Evolutionary conservation across 2,888 invertebrate genomes (phyloP).

Genomic region (Plemyria rubiginata): DNA sequence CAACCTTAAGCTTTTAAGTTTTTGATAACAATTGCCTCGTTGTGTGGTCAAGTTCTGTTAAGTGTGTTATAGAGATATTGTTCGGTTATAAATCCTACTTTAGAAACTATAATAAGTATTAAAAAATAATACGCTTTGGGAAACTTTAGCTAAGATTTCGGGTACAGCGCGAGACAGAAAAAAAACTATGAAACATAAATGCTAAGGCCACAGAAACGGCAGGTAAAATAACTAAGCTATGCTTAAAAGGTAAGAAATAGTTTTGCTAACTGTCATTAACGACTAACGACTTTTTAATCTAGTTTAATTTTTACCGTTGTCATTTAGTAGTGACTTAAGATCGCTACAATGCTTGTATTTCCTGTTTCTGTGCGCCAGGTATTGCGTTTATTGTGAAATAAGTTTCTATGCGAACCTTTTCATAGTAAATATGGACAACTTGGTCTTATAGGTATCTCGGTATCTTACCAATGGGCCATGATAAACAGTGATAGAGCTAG

Average conservation of each 20-base stretch:
- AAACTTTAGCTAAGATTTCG: background rate
- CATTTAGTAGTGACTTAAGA: slow-evolving; percentile 9
- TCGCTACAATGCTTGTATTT: background rate
- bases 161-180: background rate
- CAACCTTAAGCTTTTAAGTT: slow-evolving; percentile 39
- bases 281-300: slow-evolving; percentile 12
- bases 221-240: background rate
- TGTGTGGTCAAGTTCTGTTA: slow-evolving; percentile 62
- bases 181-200: too few species aligned
- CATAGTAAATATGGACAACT: too few species aligned
- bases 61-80: slow-evolving; percentile 23
- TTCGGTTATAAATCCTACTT: background rate
- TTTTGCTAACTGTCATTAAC: slow-evolving; percentile 17
- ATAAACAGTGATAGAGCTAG: background rate
- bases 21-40: slow-evolving; percentile 47
- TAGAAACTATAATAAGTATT: background rate
- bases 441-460: background rate
- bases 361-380: background rate
- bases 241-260: background rate
- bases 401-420: background rate
- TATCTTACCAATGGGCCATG: background rate
- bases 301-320: slow-evolving; percentile 13
- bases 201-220: too few species aligned
- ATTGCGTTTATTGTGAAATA: background rate
- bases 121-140: background rate